Conservation (phyloP, 1,140 invertebrate genomes). For the Drosophila pseudoananassae region DNA sequence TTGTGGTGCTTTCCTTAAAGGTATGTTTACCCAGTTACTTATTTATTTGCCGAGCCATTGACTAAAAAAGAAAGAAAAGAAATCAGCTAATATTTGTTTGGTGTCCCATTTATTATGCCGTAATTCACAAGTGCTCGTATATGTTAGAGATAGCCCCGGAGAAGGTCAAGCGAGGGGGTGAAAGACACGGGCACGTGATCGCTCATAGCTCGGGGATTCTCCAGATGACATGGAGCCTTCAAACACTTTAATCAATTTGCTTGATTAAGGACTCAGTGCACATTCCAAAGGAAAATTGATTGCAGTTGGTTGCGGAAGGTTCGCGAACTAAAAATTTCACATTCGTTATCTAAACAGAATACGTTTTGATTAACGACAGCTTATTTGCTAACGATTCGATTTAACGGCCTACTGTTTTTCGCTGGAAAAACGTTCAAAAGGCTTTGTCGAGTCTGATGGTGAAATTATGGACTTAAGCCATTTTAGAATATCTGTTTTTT, state of each 20-base stretch:
- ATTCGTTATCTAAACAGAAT: neutral
- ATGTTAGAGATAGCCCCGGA: slow-evolving; percentile 65
- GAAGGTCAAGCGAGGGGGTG: slow-evolving; percentile 32
- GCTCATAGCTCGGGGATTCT: slow-evolving; percentile 23
- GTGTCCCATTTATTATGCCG: slow-evolving; percentile 58
- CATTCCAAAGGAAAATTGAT: slow-evolving; percentile 29
- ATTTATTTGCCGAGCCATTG: slow-evolving; percentile 62
- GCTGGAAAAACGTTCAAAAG: neutral
- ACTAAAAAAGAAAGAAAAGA: slow-evolving; percentile 49
- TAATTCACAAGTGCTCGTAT: slow-evolving; percentile 74
- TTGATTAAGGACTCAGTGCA: slow-evolving; percentile 28
- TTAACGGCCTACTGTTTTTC: neutral
- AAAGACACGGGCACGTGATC: slow-evolving; percentile 53
- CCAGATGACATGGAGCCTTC: slow-evolving; percentile 21
- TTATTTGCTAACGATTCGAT: neutral
- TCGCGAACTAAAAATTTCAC: neutral
- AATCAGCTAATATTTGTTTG: slow-evolving; percentile 54
- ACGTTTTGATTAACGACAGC: slow-evolving; percentile 2
- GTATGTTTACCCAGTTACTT: slow-evolving; percentile 42
- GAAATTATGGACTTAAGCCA: neutral
- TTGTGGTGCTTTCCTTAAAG: slow-evolving; percentile 23
- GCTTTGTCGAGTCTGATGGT: neutral
- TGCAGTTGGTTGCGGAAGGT: neutral
- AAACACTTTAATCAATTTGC: slow-evolving; percentile 28
- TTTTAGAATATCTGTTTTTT: neutral